Evolutionary conservation across 2,113 vertebrate species (phyloP).

Genomic region (Catagonus wagneri): DNA sequence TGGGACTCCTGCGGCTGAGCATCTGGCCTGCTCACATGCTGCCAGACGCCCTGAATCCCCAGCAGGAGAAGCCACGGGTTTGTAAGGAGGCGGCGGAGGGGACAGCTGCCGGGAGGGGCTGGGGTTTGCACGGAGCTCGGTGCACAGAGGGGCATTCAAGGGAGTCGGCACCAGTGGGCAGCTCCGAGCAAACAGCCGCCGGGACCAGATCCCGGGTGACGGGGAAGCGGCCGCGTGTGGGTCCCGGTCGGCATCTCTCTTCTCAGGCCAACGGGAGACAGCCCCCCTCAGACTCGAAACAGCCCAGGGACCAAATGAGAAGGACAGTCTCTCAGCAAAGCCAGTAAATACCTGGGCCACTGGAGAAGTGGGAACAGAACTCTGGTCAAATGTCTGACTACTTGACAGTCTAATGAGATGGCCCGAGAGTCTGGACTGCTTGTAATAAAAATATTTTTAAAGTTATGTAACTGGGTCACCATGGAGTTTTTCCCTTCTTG

Average conservation of each 20-base stretch:
- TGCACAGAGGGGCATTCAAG: conserved; percentile 54
- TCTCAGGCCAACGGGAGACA: neutral
- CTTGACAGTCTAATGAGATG: conserved; percentile 62
- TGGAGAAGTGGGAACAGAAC: conserved; percentile 40
- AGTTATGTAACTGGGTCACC: conserved; percentile 80
- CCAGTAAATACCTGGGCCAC: neutral
- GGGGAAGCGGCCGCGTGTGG: neutral
- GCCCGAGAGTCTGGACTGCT: conserved; percentile 56
- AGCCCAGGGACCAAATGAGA: neutral
- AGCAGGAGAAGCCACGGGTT: neutral
- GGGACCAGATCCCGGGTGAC: neutral
- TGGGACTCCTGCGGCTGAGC: neutral
- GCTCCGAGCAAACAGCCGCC: conserved; percentile 21
- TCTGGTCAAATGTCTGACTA: conserved; percentile 62
- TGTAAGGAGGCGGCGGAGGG: neutral
- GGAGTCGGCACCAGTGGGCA: neutral
- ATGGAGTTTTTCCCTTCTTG: conserved; percentile 83
- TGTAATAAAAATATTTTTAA: conserved; percentile 80
- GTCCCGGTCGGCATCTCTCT: neutral
- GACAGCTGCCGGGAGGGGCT: neutral
- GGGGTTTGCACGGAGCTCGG: neutral
- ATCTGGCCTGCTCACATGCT: neutral
- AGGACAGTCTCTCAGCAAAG: neutral
- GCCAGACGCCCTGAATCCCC: conserved; percentile 40
- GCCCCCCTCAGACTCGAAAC: neutral